Base-by-base conservation (phyloP, 1,140 invertebrate genomes). In the Drosophila simulans region DNA sequence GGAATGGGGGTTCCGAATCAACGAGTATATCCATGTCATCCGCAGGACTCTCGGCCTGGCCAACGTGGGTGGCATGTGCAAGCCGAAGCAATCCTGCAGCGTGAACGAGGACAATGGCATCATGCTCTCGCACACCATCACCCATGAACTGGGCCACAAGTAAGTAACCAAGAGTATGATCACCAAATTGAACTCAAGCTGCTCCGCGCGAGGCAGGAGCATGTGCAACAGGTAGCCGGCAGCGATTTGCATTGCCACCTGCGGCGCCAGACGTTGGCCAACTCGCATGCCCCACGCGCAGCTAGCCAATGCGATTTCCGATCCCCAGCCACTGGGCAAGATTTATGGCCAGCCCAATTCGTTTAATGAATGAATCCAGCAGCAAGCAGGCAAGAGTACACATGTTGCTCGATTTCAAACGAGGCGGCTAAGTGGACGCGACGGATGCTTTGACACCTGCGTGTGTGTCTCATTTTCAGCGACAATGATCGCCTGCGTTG, bases 121-220 rank as follows among this genome's bases (percentile, higher is more conserved):
- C 56, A 96, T 96, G 80, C 93, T 98, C 57, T 97, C 97, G 5
- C 97, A 97, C 92, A 98, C 97, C n/a, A 97, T 98, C 75, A 96
- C 97, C 13, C 97, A 98, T 90, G 97, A 98, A 93, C 93, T 98
- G 77, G 97, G 97, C 54, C 97, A 98, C 93, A 98, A 98, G 97
- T 98, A 93, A 95, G 96, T 93, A 22, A 22, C 20, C 3, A 22
- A 22, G 20, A 2, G 17, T n/a, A n/a, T 22, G 45, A 25, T 27
- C 45, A 25, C 13, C 8, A 27, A 49, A 49, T 10, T 5, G 13
- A 48, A 25, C 13, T 4, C 5, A 46, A 25, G 20, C 20, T 22
- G 20, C 20, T 22, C 2, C 20, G 20, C 20, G 20, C 20, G 2
- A 25, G 45, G 12, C 45, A 45, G 42, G 43, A 27, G 25, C 25